Percentiles rank a stretch among this genome's conserved stretches.
Evolutionary conservation across 2,888 invertebrate genomes (phyloP).

Genomic region (Lamellibrachia columna): DNA sequence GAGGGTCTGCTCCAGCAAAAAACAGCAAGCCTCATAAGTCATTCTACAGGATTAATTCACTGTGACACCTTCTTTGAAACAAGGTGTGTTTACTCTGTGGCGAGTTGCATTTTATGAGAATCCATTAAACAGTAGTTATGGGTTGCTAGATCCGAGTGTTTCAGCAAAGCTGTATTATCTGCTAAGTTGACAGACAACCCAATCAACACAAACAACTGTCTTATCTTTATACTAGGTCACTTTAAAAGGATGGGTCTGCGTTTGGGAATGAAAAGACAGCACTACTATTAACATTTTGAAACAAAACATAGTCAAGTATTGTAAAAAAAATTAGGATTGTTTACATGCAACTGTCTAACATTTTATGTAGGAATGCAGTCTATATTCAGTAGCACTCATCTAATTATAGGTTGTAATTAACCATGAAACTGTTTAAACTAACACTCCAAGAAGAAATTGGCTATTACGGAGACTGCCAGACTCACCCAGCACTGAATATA

Average conservation of each 20-base stretch:
- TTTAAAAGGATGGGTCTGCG: background rate
- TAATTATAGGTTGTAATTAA: too few species aligned
- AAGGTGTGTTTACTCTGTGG: background rate
- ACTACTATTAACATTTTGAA: background rate
- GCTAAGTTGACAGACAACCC: background rate
- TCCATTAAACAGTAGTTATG: background rate
- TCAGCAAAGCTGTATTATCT: background rate
- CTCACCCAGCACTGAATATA: constrained; percentile 68
- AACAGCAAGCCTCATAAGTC: background rate
- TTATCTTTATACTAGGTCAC: background rate
- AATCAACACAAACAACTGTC: background rate
- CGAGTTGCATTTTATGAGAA: background rate
- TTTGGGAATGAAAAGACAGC: background rate
- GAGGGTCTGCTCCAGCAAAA: background rate
- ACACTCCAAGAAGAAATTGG: too few species aligned
- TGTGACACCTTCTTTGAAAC: background rate
- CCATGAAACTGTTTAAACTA: too few species aligned
- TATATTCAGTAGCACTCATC: too few species aligned
- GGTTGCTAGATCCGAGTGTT: background rate
- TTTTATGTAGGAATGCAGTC: background rate
- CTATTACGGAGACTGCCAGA: background rate
- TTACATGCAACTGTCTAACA: background rate
- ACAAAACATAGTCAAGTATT: background rate
- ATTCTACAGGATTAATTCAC: background rate
- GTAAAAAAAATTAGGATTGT: background rate